Conservation (phyloP, 2,888 invertebrate species). For the Lycaena phlaeas region DNA sequence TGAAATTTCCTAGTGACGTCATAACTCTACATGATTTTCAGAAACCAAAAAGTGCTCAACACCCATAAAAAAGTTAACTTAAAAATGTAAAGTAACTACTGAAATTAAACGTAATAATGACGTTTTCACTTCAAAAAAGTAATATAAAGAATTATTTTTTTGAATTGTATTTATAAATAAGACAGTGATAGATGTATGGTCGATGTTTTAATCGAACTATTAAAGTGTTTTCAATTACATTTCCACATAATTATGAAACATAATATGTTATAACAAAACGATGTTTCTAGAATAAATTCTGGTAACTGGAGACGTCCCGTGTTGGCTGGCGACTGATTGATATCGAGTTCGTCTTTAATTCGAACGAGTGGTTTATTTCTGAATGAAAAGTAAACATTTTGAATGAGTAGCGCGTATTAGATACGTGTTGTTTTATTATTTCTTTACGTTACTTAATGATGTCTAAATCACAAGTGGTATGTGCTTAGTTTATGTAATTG, state of each 20-base stretch:
- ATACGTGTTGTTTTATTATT: not conserved
- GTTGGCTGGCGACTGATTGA: slow-evolving; percentile 57
- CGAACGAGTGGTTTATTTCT: slow-evolving; percentile 11
- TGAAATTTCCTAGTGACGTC: no score
- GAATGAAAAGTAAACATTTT: not conserved
- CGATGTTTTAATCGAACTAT: no score
- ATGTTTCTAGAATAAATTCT: slow-evolving; percentile 8
- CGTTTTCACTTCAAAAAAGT: no score
- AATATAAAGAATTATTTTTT: no score
- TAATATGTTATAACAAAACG: not conserved
- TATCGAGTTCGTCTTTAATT: slow-evolving; percentile 43
- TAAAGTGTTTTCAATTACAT: no score
- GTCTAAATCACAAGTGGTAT: not conserved
- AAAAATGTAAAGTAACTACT: no score
- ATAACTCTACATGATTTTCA: no score
- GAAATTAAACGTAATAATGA: no score
- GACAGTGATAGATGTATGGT: no score
- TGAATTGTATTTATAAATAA: no score
- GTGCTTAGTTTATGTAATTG: not conserved
- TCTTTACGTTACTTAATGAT: not conserved
- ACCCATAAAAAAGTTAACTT: no score
- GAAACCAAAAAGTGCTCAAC: no score
- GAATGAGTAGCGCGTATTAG: not conserved
- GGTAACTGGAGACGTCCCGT: slow-evolving; percentile 34
- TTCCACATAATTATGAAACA: not conserved